A percentile compares a stretch with the other conserved stretches of the same genome.
These are phyloP conservation scores for Vulpes ferrilata DNA, from an alignment of 2,113 vertebrate genomes.

Conservation along the genomic window DNA sequence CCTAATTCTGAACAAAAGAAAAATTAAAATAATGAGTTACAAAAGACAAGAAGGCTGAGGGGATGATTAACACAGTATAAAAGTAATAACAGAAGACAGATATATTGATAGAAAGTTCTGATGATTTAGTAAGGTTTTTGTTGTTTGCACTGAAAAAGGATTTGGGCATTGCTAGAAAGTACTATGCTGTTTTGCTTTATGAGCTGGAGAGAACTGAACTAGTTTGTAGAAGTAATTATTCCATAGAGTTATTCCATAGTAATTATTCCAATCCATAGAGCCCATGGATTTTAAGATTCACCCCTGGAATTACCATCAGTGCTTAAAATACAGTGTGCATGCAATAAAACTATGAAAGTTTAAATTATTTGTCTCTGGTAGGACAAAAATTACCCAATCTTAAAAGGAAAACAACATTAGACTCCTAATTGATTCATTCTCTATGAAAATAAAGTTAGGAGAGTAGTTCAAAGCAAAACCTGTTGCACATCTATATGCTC, in stretches of 20 bases:
- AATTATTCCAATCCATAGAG: conserved; percentile 25
- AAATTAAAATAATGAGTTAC: neutral
- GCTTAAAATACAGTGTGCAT: conserved; percentile 71
- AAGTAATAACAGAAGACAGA: conserved; percentile 52
- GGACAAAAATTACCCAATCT: conserved; percentile 54
- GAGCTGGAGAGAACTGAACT: conserved; percentile 59
- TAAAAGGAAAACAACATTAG: conserved; percentile 46
- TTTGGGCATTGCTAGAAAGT: conserved; percentile 71
- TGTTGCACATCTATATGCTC: neutral
- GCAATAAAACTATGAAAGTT: neutral
- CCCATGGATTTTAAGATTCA: conserved; percentile 62
- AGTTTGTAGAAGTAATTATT: conserved; percentile 78
- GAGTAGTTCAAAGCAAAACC: conserved; percentile 39
- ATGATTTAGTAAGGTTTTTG: conserved; percentile 64
- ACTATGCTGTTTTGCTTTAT: conserved; percentile 75
- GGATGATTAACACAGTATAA: neutral
- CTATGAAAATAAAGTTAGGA: conserved; percentile 15
- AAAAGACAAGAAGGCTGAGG: neutral
- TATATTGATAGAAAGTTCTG: neutral
- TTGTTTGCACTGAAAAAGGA: conserved; percentile 74
- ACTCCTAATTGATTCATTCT: conserved; percentile 21
- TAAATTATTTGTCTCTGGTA: conserved; percentile 59
- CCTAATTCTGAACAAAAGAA: neutral
- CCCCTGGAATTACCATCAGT: conserved; percentile 64
- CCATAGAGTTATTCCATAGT: neutral